Evolutionary conservation across 1,140 invertebrate species (phyloP).

Genomic region (Mactra quadrangularis): DNA sequence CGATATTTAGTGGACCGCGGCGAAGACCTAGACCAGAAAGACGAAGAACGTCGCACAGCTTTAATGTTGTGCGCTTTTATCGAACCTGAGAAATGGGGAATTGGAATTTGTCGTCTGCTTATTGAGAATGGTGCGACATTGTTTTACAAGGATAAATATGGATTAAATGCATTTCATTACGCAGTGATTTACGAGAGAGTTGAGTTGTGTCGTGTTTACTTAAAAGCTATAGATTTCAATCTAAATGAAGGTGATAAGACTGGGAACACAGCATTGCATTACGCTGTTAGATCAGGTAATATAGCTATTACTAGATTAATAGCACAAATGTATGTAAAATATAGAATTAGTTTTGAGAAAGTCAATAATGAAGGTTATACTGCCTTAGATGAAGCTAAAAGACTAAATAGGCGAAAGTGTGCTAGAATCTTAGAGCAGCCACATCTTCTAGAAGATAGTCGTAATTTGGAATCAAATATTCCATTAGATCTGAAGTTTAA

Average conservation of each 20-base stretch:
- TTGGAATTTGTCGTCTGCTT: constrained; percentile 74
- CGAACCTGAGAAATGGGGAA: constrained; percentile 74
- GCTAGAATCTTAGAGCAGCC: constrained; percentile 47
- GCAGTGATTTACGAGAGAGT: constrained; percentile 74
- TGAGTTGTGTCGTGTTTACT: constrained; percentile 71
- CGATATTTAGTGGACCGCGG: constrained; percentile 72
- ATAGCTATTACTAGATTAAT: constrained; percentile 66
- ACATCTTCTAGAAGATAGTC: constrained; percentile 14
- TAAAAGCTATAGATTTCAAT: constrained; percentile 78
- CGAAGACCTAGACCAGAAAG: constrained; percentile 69
- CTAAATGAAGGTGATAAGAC: constrained; percentile 69
- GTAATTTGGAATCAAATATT: constrained; percentile 33
- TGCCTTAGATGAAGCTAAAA: constrained; percentile 67
- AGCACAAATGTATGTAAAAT: constrained; percentile 64
- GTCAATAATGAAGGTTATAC: constrained; percentile 69
- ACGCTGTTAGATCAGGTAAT: constrained; percentile 74
- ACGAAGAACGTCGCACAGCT: constrained; percentile 70
- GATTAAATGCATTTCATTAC: constrained; percentile 79
- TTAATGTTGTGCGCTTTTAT: constrained; percentile 78
- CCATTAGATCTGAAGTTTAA: constrained; percentile 23
- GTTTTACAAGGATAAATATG: constrained; percentile 67
- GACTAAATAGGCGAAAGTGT: constrained; percentile 37
- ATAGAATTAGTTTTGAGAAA: constrained; percentile 64
- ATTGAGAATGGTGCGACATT: constrained; percentile 78
- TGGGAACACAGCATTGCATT: constrained; percentile 80